These are phyloP conservation scores for Congeria kusceri DNA, from an alignment of 2,888 invertebrate genomes.

Conservation along the genomic window DNA sequence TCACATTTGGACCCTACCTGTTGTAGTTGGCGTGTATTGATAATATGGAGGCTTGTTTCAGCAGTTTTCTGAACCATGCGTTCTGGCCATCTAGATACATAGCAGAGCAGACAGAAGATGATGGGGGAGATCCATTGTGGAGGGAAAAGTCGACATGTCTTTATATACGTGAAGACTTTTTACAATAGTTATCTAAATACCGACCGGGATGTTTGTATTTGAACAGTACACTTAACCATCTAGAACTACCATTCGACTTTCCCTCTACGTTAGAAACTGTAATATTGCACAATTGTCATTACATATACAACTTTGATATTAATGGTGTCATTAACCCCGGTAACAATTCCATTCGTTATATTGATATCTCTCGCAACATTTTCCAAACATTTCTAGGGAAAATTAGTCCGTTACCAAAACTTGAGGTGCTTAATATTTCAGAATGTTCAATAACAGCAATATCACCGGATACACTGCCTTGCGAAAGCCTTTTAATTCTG, in stretches of 20 bases:
- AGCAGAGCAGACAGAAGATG: not conserved
- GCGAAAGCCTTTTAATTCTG: constrained; percentile 5
- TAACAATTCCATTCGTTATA: constrained; percentile 6
- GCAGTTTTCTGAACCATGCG: constrained; percentile 6
- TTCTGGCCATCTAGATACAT: constrained; percentile 3
- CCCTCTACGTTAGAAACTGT: not conserved
- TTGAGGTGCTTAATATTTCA: constrained; percentile 37
- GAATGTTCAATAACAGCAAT: constrained; percentile 25
- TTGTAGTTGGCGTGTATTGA: constrained; percentile 23
- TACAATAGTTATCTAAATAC: not conserved
- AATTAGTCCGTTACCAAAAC: constrained; percentile 12
- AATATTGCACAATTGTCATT: too few species aligned
- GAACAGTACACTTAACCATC: too few species aligned
- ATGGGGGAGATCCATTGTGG: too few species aligned
- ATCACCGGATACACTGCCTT: constrained; percentile 15
- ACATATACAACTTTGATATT: constrained; percentile 3
- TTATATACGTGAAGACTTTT: constrained; percentile 2
- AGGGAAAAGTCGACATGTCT: not conserved
- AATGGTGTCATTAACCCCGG: constrained; percentile 7
- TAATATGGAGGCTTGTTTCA: not conserved
- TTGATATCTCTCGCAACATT: constrained; percentile 39
- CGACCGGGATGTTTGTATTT: too few species aligned
- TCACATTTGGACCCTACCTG: constrained; percentile 42
- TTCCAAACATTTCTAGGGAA: constrained; percentile 21
- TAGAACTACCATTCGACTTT: too few species aligned